A percentile compares a stretch with the other conserved stretches of the same genome.
These are phyloP conservation scores for Delia radicum DNA, from an alignment of 1,140 invertebrate species.

Conservation along the genomic window DNA sequence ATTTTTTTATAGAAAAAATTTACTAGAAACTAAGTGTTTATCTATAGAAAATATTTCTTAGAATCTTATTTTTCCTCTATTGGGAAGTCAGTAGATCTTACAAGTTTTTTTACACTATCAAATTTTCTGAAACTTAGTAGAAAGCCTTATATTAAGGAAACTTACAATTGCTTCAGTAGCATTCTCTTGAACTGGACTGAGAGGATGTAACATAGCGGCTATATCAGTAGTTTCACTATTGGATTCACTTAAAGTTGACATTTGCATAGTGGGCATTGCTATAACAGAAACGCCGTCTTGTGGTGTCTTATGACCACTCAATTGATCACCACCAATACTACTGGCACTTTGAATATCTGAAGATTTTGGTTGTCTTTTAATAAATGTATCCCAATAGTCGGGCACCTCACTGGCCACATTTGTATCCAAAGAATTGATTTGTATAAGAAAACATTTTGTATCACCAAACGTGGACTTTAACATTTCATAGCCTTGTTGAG, in stretches of 20 bases:
- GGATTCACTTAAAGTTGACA: conserved; percentile 40
- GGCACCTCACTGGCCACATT: conserved; percentile 63
- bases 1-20: too few species aligned
- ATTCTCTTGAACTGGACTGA: conserved; percentile 61
- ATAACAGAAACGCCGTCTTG: conserved; percentile 60
- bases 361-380: conserved; percentile 63
- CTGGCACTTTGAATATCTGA: conserved; percentile 31
- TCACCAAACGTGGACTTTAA: conserved; percentile 83
- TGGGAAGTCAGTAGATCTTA: too few species aligned
- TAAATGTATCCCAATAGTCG: conserved; percentile 83
- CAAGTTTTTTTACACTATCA: too few species aligned
- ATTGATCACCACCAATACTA: conserved; percentile 61
- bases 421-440: conserved; percentile 75
- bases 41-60: too few species aligned
- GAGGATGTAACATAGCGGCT: conserved; percentile 60
- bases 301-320: conserved; percentile 65
- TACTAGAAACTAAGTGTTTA: too few species aligned
- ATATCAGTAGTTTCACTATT: conserved; percentile 38
- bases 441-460: conserved; percentile 82
- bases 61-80: too few species aligned
- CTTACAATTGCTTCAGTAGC: conserved; percentile 48
- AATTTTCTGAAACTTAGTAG: too few species aligned
- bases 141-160: not conserved
- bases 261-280: conserved; percentile 58
- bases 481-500: conserved; percentile 77